These are phyloP conservation scores for Numida meleagris DNA, from an alignment of 2,113 vertebrate species.

Conservation along the genomic window DNA sequence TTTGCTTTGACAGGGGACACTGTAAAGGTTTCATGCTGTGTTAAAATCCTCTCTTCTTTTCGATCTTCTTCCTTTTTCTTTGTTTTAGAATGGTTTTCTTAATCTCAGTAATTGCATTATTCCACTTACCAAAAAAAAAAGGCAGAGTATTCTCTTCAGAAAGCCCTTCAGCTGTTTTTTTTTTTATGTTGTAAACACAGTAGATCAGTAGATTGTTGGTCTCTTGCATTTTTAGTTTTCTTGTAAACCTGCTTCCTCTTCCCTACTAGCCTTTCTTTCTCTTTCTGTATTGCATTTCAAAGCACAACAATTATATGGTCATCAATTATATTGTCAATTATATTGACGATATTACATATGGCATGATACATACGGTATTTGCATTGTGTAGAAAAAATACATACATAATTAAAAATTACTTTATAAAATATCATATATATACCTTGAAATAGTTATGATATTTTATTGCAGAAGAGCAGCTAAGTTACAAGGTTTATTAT, in stretches of 20 bases:
- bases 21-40: not conserved
- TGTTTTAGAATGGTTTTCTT: not conserved
- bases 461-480: not conserved
- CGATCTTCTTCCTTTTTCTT: not conserved
- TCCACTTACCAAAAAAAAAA: not conserved
- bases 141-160: not conserved
- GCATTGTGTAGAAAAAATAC: accelerated
- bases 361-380: not conserved
- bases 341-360: not conserved
- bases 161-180: not conserved
- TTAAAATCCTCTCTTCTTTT: not conserved
- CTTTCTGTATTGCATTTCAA: not conserved
- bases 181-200: not conserved
- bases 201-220: not conserved
- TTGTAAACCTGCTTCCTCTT: not conserved
- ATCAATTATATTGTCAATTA: no score
- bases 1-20: not conserved
- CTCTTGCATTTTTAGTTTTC: not conserved
- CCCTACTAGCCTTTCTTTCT: not conserved
- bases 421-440: not conserved
- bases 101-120: not conserved
- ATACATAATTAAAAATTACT: no score
- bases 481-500: not conserved
- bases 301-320: no score
- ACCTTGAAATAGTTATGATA: not conserved